These are phyloP conservation scores for Phenganax subtilis DNA, from an alignment of 92 coral and sea anemone genomes.

Conservation along the genomic window DNA sequence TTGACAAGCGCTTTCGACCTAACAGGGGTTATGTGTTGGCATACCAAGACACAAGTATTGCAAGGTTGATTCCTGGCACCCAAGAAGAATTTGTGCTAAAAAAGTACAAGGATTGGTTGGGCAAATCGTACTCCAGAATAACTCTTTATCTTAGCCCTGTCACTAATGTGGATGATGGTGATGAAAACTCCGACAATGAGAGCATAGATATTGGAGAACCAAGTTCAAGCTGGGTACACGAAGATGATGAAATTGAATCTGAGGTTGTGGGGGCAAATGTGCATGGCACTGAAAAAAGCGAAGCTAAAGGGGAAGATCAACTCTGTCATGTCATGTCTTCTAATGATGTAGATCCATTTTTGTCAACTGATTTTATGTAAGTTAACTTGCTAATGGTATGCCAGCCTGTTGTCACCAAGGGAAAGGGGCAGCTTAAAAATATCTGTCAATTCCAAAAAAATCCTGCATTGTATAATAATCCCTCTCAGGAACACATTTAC, in stretches of 20 bases:
- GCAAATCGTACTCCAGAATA: conserved; percentile 50
- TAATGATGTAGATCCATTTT: not conserved
- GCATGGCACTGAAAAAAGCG: not conserved
- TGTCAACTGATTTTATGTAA: conserved; percentile 34
- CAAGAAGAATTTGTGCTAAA: conserved; percentile 46
- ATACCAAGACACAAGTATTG: conserved; percentile 54
- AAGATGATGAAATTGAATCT: not conserved
- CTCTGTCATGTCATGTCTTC: not conserved
- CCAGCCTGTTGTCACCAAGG: not conserved
- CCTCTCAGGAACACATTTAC: too few relatives aligned
- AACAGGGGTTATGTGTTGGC: conserved; percentile 54
- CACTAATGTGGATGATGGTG: not conserved
- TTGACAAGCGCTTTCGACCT: conserved; percentile 42
- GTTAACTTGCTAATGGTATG: not conserved
- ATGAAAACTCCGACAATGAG: not conserved
- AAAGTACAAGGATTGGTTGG: conserved; percentile 58
- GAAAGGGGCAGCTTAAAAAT: too few relatives aligned
- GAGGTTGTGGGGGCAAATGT: not conserved
- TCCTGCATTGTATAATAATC: too few relatives aligned
- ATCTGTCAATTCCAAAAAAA: not conserved
- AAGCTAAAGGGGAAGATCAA: not conserved
- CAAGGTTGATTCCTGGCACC: conserved; percentile 48
- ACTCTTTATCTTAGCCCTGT: conserved; percentile 53
- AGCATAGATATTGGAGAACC: not conserved
- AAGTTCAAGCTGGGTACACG: too few relatives aligned